phyloP scores from a whole-genome alignment of 2,888 invertebrate genomes.

The Glaucopsyche alexis region DNA sequence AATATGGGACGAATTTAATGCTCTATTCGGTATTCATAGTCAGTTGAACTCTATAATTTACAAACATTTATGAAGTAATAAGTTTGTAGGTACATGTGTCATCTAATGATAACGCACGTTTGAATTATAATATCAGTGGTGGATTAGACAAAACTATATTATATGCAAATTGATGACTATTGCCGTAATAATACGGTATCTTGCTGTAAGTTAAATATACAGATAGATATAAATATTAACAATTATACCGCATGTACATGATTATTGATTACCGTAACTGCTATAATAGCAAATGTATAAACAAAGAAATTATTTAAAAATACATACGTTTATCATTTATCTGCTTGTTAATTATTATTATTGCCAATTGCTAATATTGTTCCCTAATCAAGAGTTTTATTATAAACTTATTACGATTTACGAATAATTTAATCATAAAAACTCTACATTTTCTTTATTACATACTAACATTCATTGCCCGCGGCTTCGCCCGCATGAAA shows the following conservation, averaged over 20 bases:
- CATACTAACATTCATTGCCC: no score
- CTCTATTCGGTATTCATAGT: not conserved
- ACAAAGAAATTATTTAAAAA: no score
- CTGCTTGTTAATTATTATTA: no score
- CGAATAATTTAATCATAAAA: no score
- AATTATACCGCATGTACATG: not conserved
- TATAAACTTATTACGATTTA: no score
- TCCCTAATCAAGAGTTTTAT: no score
- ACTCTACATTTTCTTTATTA: no score
- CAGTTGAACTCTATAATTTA: not conserved
- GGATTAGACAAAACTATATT: not conserved
- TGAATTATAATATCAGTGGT: not conserved
- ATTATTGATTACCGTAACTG: no score
- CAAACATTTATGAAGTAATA: not conserved
- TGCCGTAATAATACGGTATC: not conserved
- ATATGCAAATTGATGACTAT: conserved; percentile 5
- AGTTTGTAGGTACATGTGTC: conserved; percentile 16
- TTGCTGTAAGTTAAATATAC: not conserved
- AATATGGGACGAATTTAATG: not conserved
- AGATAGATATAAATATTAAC: not conserved
- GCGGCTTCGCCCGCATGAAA: no score
- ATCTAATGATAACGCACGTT: not conserved
- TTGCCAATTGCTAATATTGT: no score
- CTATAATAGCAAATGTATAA: no score
- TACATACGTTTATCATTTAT: no score